Evolutionary conservation across 2,888 invertebrate species (phyloP), one percentile per base, ranked within the genome.

Genomic region (Drosophila macrospina): DNA sequence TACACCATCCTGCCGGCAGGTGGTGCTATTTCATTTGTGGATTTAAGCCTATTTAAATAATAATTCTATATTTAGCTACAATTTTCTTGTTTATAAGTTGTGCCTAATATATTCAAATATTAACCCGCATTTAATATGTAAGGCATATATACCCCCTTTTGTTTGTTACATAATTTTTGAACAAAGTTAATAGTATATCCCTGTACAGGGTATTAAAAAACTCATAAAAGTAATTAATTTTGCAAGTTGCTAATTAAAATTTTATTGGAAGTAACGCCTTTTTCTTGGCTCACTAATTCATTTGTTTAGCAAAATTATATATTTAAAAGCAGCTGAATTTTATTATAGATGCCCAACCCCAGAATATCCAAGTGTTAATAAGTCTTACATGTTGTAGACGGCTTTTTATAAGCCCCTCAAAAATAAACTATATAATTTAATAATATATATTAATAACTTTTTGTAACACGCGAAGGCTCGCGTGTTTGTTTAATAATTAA

Each of bases 301-400:
- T 61, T 68, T 76, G 20, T 72, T 75, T 68, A 75, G 54, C 63
- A 41, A 39, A 51, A 45, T 64, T 72, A 48, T 41, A 51, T 47
- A 63, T 50, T 61, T 50, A 57, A 61, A 30, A 39, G 34, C 47
- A 36, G 47, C 13, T 28, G 15, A 48, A 42, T 36, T 48, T 45
- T 7, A 56, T 48, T 32, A 10, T 24, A 47, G 16, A 39, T 36
- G 57, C 73, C 65, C 77, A 69, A 42, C 77, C 68, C 48, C 36
- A 51, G 16, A 60, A 66, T 26, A 13, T 2, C 0, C 32, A 30
- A 56, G 54, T 66, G 76, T 47, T 76, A 76, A 76, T 59, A 6
- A 24, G 20, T 54, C 34, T 32, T 36, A 37, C 60, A 69, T 76
- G 73, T 61, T 8, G 50, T 24, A 51, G 61, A 62, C 67, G 28